phyloP scores from a whole-genome alignment of 2,113 vertebrate species.

The Bos javanicus region DNA sequence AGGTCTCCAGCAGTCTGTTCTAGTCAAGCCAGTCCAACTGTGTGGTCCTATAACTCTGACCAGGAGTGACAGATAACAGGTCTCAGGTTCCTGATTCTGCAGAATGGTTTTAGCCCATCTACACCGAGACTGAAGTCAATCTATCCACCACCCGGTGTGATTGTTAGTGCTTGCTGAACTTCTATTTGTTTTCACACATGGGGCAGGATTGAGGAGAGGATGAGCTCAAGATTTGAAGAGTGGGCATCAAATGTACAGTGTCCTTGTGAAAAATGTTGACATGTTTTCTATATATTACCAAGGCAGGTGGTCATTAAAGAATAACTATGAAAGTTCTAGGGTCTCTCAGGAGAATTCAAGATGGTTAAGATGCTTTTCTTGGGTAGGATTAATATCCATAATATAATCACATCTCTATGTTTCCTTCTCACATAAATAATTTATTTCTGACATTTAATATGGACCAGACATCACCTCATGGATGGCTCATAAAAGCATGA shows the following conservation, averaged over 20 bases:
- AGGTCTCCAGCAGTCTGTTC: background rate
- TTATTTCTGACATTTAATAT: slow-evolving; percentile 53
- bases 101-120: background rate
- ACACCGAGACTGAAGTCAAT: background rate
- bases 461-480: slow-evolving; percentile 43
- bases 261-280: background rate
- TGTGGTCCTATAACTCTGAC: background rate
- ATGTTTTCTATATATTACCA: background rate
- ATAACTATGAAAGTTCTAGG: background rate
- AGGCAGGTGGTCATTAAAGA: background rate
- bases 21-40: background rate
- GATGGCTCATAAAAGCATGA: slow-evolving; percentile 28
- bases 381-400: background rate
- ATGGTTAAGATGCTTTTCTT: background rate
- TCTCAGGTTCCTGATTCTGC: background rate
- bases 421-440: slow-evolving; percentile 45
- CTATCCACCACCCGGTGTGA: background rate
- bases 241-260: background rate
- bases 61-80: background rate
- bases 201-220: background rate
- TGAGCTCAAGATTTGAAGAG: background rate
- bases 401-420: slow-evolving; percentile 31
- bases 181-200: background rate
- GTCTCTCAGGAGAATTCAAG: background rate
- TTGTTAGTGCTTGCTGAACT: background rate